Conservation (phyloP, 1,140 invertebrate genomes). For the Zaprionus tsacasi region DNA sequence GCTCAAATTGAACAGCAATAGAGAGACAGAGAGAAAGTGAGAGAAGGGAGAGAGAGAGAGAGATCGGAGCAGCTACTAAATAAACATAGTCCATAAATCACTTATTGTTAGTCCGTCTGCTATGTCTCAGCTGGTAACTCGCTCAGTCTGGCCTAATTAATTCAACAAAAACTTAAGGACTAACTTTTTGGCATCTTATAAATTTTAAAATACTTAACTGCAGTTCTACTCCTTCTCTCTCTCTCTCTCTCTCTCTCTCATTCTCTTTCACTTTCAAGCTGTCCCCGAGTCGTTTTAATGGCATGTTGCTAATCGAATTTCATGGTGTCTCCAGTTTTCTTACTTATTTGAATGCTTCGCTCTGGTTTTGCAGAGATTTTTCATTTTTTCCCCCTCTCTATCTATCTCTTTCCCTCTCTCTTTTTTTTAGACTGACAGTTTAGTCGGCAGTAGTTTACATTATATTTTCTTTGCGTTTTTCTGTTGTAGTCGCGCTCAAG, state of each 20-base stretch:
- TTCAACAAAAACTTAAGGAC: conserved; percentile 75
- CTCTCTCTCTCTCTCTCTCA: neutral
- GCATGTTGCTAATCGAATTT: conserved; percentile 81
- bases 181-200: conserved; percentile 81
- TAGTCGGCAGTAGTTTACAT: conserved; percentile 76
- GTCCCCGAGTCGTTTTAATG: conserved; percentile 61
- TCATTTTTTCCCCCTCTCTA: conserved; percentile 6
- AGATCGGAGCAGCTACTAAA: neutral
- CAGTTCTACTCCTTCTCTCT: neutral
- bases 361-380: neutral
- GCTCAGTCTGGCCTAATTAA: conserved; percentile 62
- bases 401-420: conserved; percentile 4
- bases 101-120: conserved; percentile 51
- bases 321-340: conserved; percentile 67
- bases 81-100: conserved; percentile 58
- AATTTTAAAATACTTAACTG: conserved; percentile 80
- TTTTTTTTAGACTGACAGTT: conserved; percentile 53
- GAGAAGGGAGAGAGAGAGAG: neutral
- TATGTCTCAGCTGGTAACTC: conserved; percentile 37
- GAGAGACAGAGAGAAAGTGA: neutral
- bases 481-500: conserved; percentile 39
- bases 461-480: conserved; percentile 46
- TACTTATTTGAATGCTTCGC: conserved; percentile 44
- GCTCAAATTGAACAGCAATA: neutral
- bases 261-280: conserved; percentile 15